A percentile compares a stretch with the other conserved stretches of the same genome.
phyloP scores from a whole-genome alignment of 1,140 invertebrate genomes.

The Mesaphorura yosii region DNA sequence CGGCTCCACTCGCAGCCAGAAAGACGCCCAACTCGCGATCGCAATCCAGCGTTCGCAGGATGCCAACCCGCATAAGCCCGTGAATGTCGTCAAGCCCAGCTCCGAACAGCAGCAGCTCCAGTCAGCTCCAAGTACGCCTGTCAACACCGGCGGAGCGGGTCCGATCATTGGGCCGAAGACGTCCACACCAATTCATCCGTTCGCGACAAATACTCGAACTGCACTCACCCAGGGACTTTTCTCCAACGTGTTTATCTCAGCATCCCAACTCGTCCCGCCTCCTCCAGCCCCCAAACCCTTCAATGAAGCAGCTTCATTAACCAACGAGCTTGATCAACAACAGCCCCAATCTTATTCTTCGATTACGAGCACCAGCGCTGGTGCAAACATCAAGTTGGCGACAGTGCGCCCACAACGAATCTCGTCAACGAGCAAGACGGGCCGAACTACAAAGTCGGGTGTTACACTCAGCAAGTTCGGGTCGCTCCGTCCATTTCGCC shows the following conservation, averaged over 20 bases:
- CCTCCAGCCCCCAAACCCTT: not conserved
- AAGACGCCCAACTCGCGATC: slow-evolving; percentile 13
- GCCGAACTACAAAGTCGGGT: not conserved
- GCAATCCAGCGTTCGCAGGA: not conserved
- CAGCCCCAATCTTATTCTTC: too few species aligned
- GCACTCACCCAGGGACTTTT: too few species aligned
- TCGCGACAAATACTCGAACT: slow-evolving; percentile 2
- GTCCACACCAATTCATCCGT: slow-evolving; percentile 24
- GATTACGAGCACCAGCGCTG: not conserved
- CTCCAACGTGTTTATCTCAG: too few species aligned
- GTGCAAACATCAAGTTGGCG: slow-evolving; percentile 22
- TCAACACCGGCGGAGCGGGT: not conserved
- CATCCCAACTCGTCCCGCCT: not conserved
- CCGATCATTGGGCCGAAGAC: slow-evolving; percentile 24
- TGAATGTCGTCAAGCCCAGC: not conserved
- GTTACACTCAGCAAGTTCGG: slow-evolving; percentile 12
- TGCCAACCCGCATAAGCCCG: not conserved
- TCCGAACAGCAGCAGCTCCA: not conserved
- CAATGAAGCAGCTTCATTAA: not conserved
- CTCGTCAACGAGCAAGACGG: slow-evolving; percentile 11
- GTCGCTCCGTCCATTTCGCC: slow-evolving; percentile 28
- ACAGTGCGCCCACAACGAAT: slow-evolving; percentile 29
- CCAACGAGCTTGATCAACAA: not conserved
- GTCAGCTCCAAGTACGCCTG: not conserved
- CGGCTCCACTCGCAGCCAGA: slow-evolving; percentile 45